Conservation (phyloP, 2,797 vertebrate genomes). For the Pseudocheirus occidentalis region DNA sequence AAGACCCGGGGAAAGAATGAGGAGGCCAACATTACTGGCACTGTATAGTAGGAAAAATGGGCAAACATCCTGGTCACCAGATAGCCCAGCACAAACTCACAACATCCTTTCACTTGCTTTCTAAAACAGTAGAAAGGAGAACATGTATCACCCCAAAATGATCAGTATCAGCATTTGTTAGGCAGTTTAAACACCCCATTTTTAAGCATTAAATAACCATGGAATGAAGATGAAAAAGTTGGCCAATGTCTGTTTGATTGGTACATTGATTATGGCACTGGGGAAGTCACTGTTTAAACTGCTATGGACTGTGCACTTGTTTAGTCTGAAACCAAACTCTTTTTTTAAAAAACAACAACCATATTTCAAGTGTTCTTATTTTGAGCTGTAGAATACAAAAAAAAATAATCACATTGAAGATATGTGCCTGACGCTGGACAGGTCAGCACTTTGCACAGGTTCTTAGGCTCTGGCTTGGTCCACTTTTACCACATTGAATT, state of each 20-base stretch:
- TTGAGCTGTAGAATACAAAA: slow-evolving; percentile 70
- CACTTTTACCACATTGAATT: slow-evolving; percentile 52
- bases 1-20: not conserved
- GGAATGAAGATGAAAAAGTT: slow-evolving; percentile 55
- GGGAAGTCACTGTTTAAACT: slow-evolving; percentile 19
- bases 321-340: slow-evolving; percentile 66
- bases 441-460: slow-evolving; percentile 54
- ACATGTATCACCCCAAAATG: not conserved
- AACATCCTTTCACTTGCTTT: not conserved
- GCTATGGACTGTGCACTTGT: slow-evolving; percentile 21
- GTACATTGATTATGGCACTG: slow-evolving; percentile 38
- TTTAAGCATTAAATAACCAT: slow-evolving; percentile 21
- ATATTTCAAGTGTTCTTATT: slow-evolving; percentile 81
- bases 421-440: slow-evolving; percentile 64
- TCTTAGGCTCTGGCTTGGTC: slow-evolving; percentile 69
- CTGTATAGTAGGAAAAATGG: not conserved
- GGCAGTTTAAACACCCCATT: slow-evolving; percentile 44
- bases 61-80: slow-evolving; percentile 4
- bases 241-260: slow-evolving; percentile 52
- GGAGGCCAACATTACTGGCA: not conserved
- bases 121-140: not conserved
- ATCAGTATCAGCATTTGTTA: slow-evolving; percentile 19
- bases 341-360: slow-evolving; percentile 58
- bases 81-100: not conserved
- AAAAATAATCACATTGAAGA: slow-evolving; percentile 63